Evolutionary conservation across 1,140 invertebrate genomes (phyloP).

Genomic region (Neodiprion fabricii): DNA sequence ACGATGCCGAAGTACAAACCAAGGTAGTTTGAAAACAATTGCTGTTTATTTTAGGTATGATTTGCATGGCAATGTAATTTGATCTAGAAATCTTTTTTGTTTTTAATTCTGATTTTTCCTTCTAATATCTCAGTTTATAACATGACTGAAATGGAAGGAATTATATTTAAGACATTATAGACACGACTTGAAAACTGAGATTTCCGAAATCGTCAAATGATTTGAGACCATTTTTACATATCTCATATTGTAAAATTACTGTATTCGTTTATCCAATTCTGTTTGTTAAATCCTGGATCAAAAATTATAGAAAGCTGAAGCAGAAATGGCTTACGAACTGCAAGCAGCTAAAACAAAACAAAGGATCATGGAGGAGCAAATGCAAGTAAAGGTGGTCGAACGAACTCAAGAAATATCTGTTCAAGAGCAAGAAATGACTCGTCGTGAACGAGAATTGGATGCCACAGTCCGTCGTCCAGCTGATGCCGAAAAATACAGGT

Average conservation of each 20-base stretch:
- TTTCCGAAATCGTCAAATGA: too few relatives aligned
- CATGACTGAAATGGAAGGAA: too few relatives aligned
- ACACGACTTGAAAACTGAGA: too few relatives aligned
- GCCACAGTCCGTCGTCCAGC: constrained; percentile 89
- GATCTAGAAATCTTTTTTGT: background rate
- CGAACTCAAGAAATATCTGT: constrained; percentile 90
- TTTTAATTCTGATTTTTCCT: background rate
- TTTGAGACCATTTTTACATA: background rate
- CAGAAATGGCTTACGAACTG: constrained; percentile 92
- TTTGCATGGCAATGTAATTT: background rate
- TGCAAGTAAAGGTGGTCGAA: constrained; percentile 95
- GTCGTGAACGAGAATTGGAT: constrained; percentile 87
- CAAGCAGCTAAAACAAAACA: constrained; percentile 97
- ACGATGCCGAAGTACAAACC: constrained; percentile 96
- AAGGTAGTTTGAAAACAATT: constrained; percentile 67
- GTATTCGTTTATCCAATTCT: background rate
- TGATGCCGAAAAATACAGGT: constrained; percentile 90
- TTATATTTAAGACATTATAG: too few relatives aligned
- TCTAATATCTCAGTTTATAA: background rate
- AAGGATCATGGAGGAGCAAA: constrained; percentile 94
- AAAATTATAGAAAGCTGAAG: constrained; percentile 79
- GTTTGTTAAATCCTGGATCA: constrained; percentile 14
- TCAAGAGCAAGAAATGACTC: constrained; percentile 87
- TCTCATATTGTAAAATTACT: background rate
- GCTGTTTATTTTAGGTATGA: constrained; percentile 5